phyloP scores from a whole-genome alignment of 2,888 invertebrate species.

The Euphydryas editha region DNA sequence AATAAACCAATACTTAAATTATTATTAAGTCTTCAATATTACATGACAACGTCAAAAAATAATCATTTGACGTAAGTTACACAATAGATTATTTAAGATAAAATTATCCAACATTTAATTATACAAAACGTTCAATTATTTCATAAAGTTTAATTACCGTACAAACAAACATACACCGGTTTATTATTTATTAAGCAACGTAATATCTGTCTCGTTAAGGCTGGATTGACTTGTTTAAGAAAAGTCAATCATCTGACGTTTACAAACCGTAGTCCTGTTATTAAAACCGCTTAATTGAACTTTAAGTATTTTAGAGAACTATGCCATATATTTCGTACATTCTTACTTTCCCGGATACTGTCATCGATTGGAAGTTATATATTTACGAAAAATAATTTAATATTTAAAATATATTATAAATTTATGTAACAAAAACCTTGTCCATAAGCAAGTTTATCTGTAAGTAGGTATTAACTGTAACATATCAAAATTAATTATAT shows the following conservation, averaged over 20 bases:
- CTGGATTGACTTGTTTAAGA: conserved; percentile 34
- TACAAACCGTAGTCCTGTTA: conserved; percentile 13
- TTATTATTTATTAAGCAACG: conserved; percentile 32
- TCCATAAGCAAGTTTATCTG: background rate
- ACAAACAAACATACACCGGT: conserved; percentile 15
- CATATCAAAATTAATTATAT: too few species aligned
- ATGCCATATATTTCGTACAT: too few species aligned
- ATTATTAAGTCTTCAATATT: background rate
- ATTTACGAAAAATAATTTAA: too few species aligned
- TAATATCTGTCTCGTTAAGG: conserved; percentile 27
- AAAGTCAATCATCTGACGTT: conserved; percentile 23
- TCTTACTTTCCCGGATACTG: background rate
- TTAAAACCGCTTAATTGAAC: conserved; percentile 16
- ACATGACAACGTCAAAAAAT: background rate
- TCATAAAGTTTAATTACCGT: conserved; percentile 29
- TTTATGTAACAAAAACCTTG: background rate
- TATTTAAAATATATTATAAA: too few species aligned
- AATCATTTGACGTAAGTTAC: background rate
- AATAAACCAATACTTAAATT: background rate
- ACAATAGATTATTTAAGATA: background rate
- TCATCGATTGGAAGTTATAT: background rate
- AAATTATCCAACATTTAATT: conserved; percentile 17
- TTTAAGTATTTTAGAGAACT: background rate
- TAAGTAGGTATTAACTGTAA: too few species aligned
- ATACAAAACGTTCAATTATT: conserved; percentile 29